Base-by-base conservation (phyloP, 2,113 vertebrate species). In the Tetrao urogallus region DNA sequence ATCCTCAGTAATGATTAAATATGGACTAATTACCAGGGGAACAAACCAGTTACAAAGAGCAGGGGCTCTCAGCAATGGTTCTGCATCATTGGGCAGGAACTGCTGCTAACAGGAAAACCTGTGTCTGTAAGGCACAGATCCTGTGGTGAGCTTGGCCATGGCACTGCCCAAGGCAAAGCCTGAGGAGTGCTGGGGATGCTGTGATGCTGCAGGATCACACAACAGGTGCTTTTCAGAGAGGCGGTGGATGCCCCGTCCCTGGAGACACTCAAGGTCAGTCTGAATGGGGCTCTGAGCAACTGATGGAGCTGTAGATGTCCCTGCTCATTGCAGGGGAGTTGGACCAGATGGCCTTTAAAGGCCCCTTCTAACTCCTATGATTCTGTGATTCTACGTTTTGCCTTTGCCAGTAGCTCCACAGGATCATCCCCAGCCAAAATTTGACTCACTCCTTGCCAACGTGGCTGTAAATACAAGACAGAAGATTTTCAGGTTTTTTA, bases 51-150 rank as follows among this genome's bases (percentile, higher is more conserved):
- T 34, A 34, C 56, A 50, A 36, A 66, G 58, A 66, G 27, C 36
- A 0, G 1, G 22, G 48, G 16, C 70, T 78, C 1, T 0, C 57
- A 11, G 57, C 25, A 34, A 8, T 57, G 70, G 40, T 52, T 88
- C 61, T 57, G n/a, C 57, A 34, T 11, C 13, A 3, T 3, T 22
- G 66, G 63, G 9, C 7, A 84, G 74, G 30, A 92, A 11, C 14
- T 61, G 52, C 52, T 88, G 73, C 38, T 75, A 25, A 19, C 0
- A 60, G 77, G 73, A 82, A 69, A 87, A 85, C 75, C 77, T 16
- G 0, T 54, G 30, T 16, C 74, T 54, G 8, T 0, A 0, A 3
- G 21, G 27, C 40, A 56, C 7, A 32, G 54, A 57, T 30, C 54
- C 54, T 19, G 9, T 45, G 8, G 14, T 8, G 52, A 24, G 10